These are phyloP conservation scores for Microtus montanus DNA, from an alignment of 2,113 vertebrate genomes.

Conservation along the genomic window DNA sequence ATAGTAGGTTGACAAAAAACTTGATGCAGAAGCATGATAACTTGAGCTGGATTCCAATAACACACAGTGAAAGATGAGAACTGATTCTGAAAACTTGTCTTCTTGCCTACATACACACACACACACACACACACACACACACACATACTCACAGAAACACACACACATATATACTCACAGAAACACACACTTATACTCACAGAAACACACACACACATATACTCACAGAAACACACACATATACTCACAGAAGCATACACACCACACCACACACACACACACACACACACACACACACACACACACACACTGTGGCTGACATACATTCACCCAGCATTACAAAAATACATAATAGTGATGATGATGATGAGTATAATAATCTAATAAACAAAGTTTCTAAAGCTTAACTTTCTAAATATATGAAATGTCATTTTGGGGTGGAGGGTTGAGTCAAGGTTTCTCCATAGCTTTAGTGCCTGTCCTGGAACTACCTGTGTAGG, in stretches of 20 bases:
- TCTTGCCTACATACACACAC: neutral
- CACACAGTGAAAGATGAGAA: neutral
- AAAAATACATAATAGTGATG: neutral
- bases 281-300: neutral
- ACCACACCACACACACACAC: neutral
- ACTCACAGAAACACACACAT: neutral
- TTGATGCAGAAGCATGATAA: neutral
- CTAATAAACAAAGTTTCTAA: neutral
- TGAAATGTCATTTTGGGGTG: neutral
- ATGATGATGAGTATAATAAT: neutral
- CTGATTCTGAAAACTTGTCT: neutral
- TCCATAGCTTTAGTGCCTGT: too few relatives aligned
- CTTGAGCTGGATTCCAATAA: neutral
- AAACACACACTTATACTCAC: neutral
- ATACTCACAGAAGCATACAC: neutral
- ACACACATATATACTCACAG: neutral
- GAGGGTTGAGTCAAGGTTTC: too few relatives aligned
- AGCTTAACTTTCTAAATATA: too few relatives aligned
- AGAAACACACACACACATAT: neutral
- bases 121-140: neutral
- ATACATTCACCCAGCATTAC: neutral
- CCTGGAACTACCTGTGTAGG: too few relatives aligned
- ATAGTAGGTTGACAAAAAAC: neutral
- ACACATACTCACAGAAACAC: neutral
- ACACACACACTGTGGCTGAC: neutral